A percentile compares a stretch with the other conserved stretches of the same genome.
phyloP scores from a whole-genome alignment of 2,113 vertebrate species.

The Notothenia rossii region DNA sequence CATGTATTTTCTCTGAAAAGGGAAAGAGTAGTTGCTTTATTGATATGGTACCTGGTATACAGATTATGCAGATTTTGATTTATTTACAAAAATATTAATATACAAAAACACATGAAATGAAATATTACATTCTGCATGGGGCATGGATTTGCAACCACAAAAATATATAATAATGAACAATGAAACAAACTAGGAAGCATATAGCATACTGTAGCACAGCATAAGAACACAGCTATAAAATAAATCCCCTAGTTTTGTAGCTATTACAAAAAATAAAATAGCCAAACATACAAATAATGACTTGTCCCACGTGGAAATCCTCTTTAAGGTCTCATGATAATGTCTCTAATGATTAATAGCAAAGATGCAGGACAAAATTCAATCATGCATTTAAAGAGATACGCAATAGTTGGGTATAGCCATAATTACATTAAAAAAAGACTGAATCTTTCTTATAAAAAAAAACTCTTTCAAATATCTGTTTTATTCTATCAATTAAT shows the following conservation, averaged over 20 bases:
- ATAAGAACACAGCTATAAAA: background rate
- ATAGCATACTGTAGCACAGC: background rate
- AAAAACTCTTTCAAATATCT: too few relatives aligned
- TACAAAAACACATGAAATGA: background rate
- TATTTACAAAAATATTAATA: background rate
- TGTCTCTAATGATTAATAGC: too few relatives aligned
- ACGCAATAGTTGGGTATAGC: too few relatives aligned
- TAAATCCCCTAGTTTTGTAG: background rate
- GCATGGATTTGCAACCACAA: background rate
- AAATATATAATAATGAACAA: background rate
- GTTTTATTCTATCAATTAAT: too few relatives aligned
- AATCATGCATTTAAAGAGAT: too few relatives aligned
- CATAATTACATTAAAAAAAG: too few relatives aligned
- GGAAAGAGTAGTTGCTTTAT: background rate
- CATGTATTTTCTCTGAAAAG: conserved; percentile 56
- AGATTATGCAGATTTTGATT: background rate
- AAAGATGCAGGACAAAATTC: too few relatives aligned
- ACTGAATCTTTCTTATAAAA: too few relatives aligned
- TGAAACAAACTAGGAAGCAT: background rate
- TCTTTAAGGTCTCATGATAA: too few relatives aligned
- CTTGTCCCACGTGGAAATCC: too few relatives aligned
- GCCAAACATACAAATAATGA: background rate
- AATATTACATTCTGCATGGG: background rate
- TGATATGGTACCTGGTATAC: background rate
- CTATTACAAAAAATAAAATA: background rate